Percentiles rank a stretch among this genome's conserved stretches.
phyloP scores from a whole-genome alignment of 2,113 vertebrate species.

The Macaca fascicularis region T2T-MFA8v1.1 NC_088381.1:104605001-104605500 shows the following conservation, averaged over 20 bases:
- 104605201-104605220: too few species aligned
- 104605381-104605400: background rate
- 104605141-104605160: too few species aligned
- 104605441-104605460: background rate
- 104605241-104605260: too few species aligned
- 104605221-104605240: too few species aligned
- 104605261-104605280: too few species aligned
- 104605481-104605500: background rate
- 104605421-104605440: background rate
- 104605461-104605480: conserved; percentile 21
- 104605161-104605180: too few species aligned
- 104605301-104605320: background rate
- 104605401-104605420: background rate
- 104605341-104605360: background rate
- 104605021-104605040: background rate
- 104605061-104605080: background rate
- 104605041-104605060: background rate
- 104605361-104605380: background rate
- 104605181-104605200: too few species aligned
- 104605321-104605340: background rate
- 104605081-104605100: too few species aligned
- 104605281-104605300: background rate
- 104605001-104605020: conserved; percentile 7
- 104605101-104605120: too few species aligned
- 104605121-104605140: too few species aligned